phyloP scores from a whole-genome alignment of 2,888 invertebrate species.

The Arenicola marina region DNA sequence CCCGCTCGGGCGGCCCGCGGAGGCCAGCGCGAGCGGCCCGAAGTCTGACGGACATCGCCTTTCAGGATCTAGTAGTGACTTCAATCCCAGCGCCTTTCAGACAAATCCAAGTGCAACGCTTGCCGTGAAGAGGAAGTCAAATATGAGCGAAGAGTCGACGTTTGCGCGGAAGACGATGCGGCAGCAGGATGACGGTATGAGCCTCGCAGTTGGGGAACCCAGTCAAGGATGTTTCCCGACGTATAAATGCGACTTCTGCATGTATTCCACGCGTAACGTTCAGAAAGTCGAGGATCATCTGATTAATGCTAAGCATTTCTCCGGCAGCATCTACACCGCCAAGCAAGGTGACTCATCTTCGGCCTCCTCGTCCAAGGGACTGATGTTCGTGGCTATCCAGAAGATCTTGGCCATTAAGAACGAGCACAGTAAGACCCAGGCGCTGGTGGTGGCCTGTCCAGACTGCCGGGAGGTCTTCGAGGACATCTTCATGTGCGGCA shows the following conservation, averaged over 20 bases:
- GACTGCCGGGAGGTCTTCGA: constrained; percentile 17
- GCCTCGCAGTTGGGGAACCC: background rate
- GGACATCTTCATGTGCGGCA: constrained; percentile 22
- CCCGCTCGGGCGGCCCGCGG: no score
- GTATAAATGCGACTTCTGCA: constrained; percentile 20
- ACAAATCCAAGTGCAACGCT: no score
- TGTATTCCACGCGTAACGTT: background rate
- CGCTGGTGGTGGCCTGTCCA: constrained; percentile 15
- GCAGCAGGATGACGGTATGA: no score
- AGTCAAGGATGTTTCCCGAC: background rate
- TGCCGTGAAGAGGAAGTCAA: no score
- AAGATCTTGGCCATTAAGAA: constrained; percentile 17
- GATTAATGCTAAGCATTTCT: constrained; percentile 9
- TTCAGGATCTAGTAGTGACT: no score
- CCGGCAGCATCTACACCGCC: constrained; percentile 11
- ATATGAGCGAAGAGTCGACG: no score
- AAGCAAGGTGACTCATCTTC: background rate
- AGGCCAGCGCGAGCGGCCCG: no score
- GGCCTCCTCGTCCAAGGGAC: background rate
- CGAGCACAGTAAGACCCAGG: constrained; percentile 5
- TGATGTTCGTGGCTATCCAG: constrained; percentile 7
- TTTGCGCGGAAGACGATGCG: no score
- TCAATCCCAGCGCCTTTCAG: no score
- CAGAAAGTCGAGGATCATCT: constrained; percentile 6
- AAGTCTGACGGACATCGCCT: no score